Base-by-base conservation (phyloP, 2,797 vertebrate genomes). In the Microctenopoma steveboyesi region DNA sequence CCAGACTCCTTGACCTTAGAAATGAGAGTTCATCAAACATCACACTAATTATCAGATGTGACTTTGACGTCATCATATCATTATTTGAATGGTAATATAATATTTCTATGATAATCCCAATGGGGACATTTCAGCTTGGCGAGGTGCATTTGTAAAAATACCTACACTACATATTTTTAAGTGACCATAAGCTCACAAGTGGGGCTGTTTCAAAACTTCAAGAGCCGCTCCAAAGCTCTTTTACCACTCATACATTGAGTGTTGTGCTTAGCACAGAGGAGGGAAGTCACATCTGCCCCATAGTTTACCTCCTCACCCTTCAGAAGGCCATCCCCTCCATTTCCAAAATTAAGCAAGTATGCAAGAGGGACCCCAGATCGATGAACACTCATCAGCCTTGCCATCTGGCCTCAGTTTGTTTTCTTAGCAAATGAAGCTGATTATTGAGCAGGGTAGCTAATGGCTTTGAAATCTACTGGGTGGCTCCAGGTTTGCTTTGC, bases 381-480 rank as follows among this genome's bases (percentile, higher is more conserved):
- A 94, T 94, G 91, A 91, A 64, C 83, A 43, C 84, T 91, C 81
- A 81, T 89, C 87, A 88, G 84, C 87, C 64, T 81, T 49, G 35
- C 93, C 93, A 94, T 95, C 93, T 95, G 93, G 91, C 83, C 76
- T 71, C 75, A 74, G 87, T 93, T 92, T 93, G 89, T 93, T 93
- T 92, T 90, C 89, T 91, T 87, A 93, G 88, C 84, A 91, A 94
- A 94, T 93, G 74, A 93, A 91, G 84, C 86, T 91, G 90, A 92
- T 93, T 91, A 93, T 90, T 86, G 87, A 88, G 82, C 90, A 88
- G 56, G 74, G 72, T 64, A 75, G 82, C 86, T 90, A 91, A 92
- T 87, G 86, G 82, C 74, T 76, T 62, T 76, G 69, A 81, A 88
- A 88, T 91, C 85, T 89, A 79, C 64, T 76, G 76, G 83, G 89